phyloP scores from a whole-genome alignment of 2,113 vertebrate genomes.

The Zonotrichia leucophrys region DNA sequence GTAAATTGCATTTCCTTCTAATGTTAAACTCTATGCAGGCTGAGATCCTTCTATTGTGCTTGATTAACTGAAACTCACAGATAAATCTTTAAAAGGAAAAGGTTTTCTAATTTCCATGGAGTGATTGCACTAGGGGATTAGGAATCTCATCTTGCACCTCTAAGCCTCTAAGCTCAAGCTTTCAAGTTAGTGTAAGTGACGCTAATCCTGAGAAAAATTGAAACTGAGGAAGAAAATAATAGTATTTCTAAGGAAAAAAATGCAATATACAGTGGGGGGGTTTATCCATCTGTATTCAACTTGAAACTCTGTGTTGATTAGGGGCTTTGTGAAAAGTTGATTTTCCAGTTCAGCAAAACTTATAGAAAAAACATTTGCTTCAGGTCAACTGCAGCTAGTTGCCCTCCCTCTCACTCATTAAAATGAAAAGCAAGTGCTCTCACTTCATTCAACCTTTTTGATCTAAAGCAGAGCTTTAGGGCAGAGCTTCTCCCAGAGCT shows the following conservation, averaged over 20 bases:
- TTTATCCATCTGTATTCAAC: constrained; percentile 17
- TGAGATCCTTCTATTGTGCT: neutral
- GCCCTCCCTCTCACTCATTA: constrained; percentile 4
- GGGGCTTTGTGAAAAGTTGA: constrained; percentile 50
- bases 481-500: constrained; percentile 1
- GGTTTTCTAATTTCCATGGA: neutral
- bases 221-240: constrained; percentile 9
- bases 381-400: constrained; percentile 21
- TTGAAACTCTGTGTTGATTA: constrained; percentile 33
- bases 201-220: neutral
- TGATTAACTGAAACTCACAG: neutral
- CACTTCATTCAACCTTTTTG: constrained; percentile 21
- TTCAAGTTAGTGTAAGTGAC: neutral
- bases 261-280: neutral
- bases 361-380: constrained; percentile 25
- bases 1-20: neutral
- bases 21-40: neutral
- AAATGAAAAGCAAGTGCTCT: constrained; percentile 43
- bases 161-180: neutral
- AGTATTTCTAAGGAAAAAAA: neutral
- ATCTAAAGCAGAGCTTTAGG: neutral
- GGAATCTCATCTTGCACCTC: neutral
- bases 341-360: constrained; percentile 64
- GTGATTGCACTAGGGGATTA: neutral
- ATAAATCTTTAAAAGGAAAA: neutral